phyloP scores from a whole-genome alignment of 2,113 vertebrate species.

The Pavo muticus region DNA sequence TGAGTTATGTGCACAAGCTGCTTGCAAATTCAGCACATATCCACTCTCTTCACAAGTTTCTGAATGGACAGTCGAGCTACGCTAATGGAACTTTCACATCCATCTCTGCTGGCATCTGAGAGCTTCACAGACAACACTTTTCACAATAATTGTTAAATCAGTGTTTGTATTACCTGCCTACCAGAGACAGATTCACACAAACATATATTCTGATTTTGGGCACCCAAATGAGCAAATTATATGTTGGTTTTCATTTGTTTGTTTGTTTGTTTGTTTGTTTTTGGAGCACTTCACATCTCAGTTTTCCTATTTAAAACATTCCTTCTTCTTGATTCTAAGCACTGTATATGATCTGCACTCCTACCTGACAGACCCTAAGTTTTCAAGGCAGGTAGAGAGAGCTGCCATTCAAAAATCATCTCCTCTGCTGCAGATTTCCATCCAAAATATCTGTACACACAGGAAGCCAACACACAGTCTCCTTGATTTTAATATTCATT shows the following conservation, averaged over 20 bases:
- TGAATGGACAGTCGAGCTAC: neutral
- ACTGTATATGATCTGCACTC: neutral
- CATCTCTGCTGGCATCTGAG: conserved; percentile 5
- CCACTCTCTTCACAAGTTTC: neutral
- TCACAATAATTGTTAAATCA: conserved; percentile 34
- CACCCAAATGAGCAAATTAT: conserved; percentile 2
- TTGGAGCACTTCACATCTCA: neutral
- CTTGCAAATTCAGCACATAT: neutral
- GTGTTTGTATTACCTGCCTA: neutral
- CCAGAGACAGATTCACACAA: neutral
- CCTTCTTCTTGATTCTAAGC: neutral
- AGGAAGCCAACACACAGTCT: neutral
- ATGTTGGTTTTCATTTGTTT: neutral
- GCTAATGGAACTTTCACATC: neutral
- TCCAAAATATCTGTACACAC: neutral
- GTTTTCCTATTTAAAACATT: neutral
- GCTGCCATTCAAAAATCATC: neutral
- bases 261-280: neutral
- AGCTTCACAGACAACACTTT: neutral
- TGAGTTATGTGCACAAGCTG: neutral
- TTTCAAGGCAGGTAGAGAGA: neutral
- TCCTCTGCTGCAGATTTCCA: neutral
- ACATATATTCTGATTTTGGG: neutral
- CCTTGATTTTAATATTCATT: neutral
- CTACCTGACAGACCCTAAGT: neutral